Percentiles rank a stretch among this genome's conserved stretches.
phyloP scores from a whole-genome alignment of 2,113 vertebrate genomes.

The Pholis gunnellus region DNA sequence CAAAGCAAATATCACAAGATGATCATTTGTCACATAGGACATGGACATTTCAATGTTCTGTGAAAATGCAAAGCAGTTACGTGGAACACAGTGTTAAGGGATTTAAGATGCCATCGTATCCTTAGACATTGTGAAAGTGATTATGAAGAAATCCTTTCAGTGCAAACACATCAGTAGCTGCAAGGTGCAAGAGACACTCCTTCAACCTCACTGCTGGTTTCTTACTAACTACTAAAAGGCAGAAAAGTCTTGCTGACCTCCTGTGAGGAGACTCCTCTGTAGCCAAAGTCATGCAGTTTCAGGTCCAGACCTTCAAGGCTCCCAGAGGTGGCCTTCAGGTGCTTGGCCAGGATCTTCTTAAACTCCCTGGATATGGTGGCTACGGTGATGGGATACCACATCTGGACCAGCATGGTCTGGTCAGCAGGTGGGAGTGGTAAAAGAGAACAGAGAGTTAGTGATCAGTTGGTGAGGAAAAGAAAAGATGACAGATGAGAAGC shows the following conservation, averaged over 20 bases:
- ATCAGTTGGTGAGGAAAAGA: neutral
- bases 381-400: conserved; percentile 87
- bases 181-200: neutral
- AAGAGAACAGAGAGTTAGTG: neutral
- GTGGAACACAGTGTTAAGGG: no score
- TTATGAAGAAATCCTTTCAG: neutral
- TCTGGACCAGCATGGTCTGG: conserved; percentile 85
- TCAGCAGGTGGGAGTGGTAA: neutral
- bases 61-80: neutral
- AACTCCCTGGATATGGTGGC: conserved; percentile 85
- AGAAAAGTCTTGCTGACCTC: conserved; percentile 70
- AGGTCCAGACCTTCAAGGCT: conserved; percentile 81
- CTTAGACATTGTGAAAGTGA: neutral
- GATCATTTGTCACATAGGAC: neutral
- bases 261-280: conserved; percentile 85
- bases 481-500: neutral
- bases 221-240: neutral
- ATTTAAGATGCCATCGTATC: no score
- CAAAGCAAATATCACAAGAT: neutral
- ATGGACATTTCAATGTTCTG: neutral
- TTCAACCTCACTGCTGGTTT: neutral
- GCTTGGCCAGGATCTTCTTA: conserved; percentile 85
- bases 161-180: neutral
- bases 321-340: conserved; percentile 82
- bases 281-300: conserved; percentile 85